Percentiles rank a stretch among this genome's conserved stretches.
These are phyloP conservation scores for Bothrops jararaca DNA, from an alignment of 2,113 vertebrate species.

Conservation along the genomic window DNA sequence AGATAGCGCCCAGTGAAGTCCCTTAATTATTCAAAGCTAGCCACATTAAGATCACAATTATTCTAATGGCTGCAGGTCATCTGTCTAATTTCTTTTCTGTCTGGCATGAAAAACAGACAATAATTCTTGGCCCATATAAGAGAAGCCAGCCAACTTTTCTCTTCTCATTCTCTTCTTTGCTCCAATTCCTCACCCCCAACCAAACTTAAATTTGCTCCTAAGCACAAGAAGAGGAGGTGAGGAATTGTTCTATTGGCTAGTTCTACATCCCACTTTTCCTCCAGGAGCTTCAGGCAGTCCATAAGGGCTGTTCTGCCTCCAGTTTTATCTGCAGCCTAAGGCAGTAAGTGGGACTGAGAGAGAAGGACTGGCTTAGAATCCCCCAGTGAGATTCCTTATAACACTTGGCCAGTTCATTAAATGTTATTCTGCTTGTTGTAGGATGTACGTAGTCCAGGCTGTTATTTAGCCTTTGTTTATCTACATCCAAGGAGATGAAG, in stretches of 20 bases:
- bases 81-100: neutral
- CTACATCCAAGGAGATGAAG: neutral
- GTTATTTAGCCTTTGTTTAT: neutral
- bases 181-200: neutral
- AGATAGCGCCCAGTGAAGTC: no score
- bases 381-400: neutral
- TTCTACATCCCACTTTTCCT: neutral
- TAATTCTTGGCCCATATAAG: neutral
- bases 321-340: neutral
- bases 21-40: neutral
- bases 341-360: neutral
- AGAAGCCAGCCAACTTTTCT: neutral
- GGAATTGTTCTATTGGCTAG: neutral
- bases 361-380: neutral
- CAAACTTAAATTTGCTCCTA: neutral
- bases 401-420: neutral
- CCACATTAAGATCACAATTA: fast-evolving
- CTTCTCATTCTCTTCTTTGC: neutral
- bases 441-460: neutral
- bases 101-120: neutral
- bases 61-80: neutral
- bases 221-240: neutral
- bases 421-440: neutral
- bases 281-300: neutral
- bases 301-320: neutral